Conservation (phyloP, 1,140 invertebrate species). For the Panagrolaimus sp. region DNA sequence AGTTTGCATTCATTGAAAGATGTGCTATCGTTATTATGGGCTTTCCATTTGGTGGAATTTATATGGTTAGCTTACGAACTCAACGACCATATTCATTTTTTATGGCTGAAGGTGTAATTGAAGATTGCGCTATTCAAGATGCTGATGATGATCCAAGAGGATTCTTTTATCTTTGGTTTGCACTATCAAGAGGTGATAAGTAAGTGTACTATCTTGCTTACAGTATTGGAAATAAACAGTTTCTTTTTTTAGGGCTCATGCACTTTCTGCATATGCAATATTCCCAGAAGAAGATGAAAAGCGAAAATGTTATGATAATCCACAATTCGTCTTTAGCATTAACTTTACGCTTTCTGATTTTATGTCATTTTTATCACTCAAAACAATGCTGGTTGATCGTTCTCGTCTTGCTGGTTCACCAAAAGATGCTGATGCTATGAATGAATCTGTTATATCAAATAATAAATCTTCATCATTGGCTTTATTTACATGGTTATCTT, state of each 20-base stretch:
- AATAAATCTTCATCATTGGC: background rate
- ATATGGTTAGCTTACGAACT: constrained; percentile 7
- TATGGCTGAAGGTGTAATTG: background rate
- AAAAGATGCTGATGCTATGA: background rate
- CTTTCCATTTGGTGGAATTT: background rate
- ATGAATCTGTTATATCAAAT: background rate
- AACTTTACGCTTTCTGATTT: background rate
- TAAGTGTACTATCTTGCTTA: background rate
- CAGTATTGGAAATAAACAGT: no score
- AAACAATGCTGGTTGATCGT: background rate
- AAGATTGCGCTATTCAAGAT: background rate
- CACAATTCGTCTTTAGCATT: background rate
- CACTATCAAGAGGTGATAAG: background rate
- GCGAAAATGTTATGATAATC: background rate
- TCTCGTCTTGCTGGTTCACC: background rate
- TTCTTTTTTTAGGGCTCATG: background rate
- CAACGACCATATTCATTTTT: background rate
- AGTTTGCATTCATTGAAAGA: background rate
- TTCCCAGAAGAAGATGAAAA: background rate
- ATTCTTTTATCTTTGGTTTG: constrained; percentile 10
- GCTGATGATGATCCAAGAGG: constrained; percentile 10
- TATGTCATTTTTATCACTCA: background rate
- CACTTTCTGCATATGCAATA: background rate
- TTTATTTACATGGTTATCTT: background rate
- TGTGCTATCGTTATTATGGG: background rate